Evolutionary conservation across 2,797 vertebrate species (phyloP), one percentile per base, ranked within the genome.

Genomic region (Mormyrops boulengeri): DNA sequence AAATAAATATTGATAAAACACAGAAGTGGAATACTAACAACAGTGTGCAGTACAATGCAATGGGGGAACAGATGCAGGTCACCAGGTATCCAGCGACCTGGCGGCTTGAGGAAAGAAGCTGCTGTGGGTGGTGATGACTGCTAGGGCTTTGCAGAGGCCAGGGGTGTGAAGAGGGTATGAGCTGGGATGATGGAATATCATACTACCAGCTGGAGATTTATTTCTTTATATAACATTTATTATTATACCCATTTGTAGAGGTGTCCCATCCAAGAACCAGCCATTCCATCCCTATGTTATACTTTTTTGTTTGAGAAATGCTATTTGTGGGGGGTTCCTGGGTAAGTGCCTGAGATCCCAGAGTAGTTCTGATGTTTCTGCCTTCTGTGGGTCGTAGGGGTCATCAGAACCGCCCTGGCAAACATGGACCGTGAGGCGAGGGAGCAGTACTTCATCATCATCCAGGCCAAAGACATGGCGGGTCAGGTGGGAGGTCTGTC

Each of bases 391-490:
- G 41, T 44, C 34, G 26, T 93, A 98, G 98, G 97, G 90, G 95
- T 98, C 93, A 98, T 98, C 91, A 96, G 97, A 90, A 98, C 97
- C 17, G 97, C 97, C n/a, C 93, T 97, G 95, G 96, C 97, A 88
- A 97, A 97, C 92, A 96, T 98, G 97, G 98, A 98, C 94, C 96
- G 97, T 90, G 97, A 98, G 96, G 96, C 95, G 91, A 96, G 96
- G 95, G 97, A 98, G 89, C 96, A 96, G 92, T 99, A 98, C 92
- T 95, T 95, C 0, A 96, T 99, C 93, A 96, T 99, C 93, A 96
- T 99, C 95, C 98, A 99, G 96, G 98, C 98, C 95, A 99, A 99
- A 96, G 98, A 99, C 94, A 99, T 99, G 98, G 98, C 97, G 14
- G 98, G 98, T 52, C 97, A 97, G 77, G 97, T 98, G 0, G 98